Conservation (phyloP, 2,888 invertebrate species). For the Hypsopygia costalis region DNA sequence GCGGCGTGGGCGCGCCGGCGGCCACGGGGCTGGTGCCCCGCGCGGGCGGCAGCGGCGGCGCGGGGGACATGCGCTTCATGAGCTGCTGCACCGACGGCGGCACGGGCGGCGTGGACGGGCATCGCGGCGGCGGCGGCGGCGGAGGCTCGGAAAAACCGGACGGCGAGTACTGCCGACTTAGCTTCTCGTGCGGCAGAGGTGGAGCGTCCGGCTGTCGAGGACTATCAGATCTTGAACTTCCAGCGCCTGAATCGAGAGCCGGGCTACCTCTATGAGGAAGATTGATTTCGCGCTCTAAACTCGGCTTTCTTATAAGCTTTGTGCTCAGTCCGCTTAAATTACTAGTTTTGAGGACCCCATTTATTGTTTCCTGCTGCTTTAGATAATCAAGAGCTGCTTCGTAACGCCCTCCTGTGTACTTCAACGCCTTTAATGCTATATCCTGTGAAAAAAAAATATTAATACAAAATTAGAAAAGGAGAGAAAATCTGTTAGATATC, state of each 20-base stretch:
- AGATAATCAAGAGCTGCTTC: constrained; percentile 86
- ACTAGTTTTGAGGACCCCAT: constrained; percentile 75
- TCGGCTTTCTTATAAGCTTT: constrained; percentile 92
- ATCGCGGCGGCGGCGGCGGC: constrained; percentile 87
- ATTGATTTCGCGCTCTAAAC: constrained; percentile 90
- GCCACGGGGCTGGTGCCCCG: constrained; percentile 88
- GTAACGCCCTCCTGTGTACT: constrained; percentile 84
- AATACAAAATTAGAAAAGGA: too few species aligned
- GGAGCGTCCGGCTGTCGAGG: constrained; percentile 85
- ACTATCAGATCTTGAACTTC: constrained; percentile 94
- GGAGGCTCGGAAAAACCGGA: constrained; percentile 83
- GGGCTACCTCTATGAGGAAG: constrained; percentile 89
- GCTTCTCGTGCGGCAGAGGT: constrained; percentile 82
- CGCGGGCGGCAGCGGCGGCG: constrained; percentile 82
- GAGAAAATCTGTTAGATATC: too few species aligned
- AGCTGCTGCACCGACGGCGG: constrained; percentile 82
- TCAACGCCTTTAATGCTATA: constrained; percentile 84
- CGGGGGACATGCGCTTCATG: constrained; percentile 83
- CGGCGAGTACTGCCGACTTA: constrained; percentile 87
- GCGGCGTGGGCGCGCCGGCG: constrained; percentile 81
- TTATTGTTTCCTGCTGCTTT: constrained; percentile 81
- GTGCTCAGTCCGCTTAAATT: constrained; percentile 82
- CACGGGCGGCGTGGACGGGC: constrained; percentile 85
- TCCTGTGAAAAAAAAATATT: constrained; percentile 73
- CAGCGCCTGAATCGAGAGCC: constrained; percentile 92